These are phyloP conservation scores for Stigmatopora nigra DNA, from an alignment of 2,113 vertebrate genomes.

Conservation along the genomic window DNA sequence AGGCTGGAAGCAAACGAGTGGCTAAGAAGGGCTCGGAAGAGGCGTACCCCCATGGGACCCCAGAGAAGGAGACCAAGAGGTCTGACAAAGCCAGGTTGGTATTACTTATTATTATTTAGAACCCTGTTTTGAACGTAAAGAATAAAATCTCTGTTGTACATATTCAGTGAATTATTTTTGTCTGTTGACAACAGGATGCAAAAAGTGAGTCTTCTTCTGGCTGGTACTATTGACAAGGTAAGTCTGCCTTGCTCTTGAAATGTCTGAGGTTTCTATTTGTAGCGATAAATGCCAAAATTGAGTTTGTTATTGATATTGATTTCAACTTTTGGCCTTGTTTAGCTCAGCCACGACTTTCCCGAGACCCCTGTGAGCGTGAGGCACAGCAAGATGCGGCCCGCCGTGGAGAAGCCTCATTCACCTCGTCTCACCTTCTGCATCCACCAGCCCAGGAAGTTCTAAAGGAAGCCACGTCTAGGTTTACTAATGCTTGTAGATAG, in stretches of 20 bases:
- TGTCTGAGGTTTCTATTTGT: neutral
- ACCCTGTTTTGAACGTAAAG: neutral
- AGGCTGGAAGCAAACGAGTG: constrained; percentile 83
- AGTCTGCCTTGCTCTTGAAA: constrained; percentile 12
- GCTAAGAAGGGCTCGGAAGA: constrained; percentile 78
- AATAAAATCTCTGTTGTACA: neutral
- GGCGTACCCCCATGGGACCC: constrained; percentile 42
- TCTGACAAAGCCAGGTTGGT: constrained; percentile 76
- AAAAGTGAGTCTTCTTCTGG: constrained; percentile 67
- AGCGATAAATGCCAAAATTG: neutral
- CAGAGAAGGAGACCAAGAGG: constrained; percentile 72
- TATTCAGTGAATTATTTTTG: neutral
- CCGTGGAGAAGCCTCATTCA: constrained; percentile 75
- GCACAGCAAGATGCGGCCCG: constrained; percentile 78
- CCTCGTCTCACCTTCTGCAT: constrained; percentile 73
- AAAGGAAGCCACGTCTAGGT: constrained; percentile 38
- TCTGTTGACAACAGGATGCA: constrained; percentile 68
- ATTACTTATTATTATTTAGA: neutral
- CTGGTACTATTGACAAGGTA: constrained; percentile 82
- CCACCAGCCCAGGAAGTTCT: constrained; percentile 91
- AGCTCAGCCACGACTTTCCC: constrained; percentile 79
- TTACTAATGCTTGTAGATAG: constrained; percentile 11
- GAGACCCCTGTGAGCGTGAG: constrained; percentile 74
- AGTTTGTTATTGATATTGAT: neutral
- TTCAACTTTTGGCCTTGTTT: constrained; percentile 6